phyloP scores from a whole-genome alignment of 2,888 invertebrate genomes.

The Diaperis boleti region DNA sequence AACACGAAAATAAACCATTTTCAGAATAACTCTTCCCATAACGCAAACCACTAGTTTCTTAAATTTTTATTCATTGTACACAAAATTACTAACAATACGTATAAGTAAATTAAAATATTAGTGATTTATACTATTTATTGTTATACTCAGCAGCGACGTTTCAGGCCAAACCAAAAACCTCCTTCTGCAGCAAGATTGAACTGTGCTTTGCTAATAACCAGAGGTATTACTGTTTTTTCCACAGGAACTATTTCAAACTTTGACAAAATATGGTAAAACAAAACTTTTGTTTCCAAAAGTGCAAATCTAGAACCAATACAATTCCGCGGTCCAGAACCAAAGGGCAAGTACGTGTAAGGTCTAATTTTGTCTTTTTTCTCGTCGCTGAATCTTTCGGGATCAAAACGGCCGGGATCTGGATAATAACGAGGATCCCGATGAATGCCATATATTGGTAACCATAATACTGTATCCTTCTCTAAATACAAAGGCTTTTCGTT shows the following conservation, averaged over 20 bases:
- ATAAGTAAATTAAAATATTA: no score
- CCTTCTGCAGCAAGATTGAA: slow-evolving; percentile 62
- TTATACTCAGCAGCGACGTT: no score
- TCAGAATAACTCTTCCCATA: no score
- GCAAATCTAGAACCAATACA: slow-evolving; percentile 61
- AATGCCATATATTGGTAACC: slow-evolving; percentile 67
- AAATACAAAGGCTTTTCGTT: no score
- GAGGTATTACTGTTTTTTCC: slow-evolving; percentile 45
- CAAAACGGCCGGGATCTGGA: slow-evolving; percentile 69
- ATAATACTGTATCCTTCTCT: slow-evolving; percentile 59
- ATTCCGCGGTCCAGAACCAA: slow-evolving; percentile 65
- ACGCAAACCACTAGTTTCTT: no score
- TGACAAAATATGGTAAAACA: slow-evolving; percentile 60
- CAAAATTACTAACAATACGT: no score
- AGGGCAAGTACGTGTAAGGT: slow-evolving; percentile 68
- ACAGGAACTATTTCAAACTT: slow-evolving; percentile 55
- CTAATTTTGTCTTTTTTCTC: slow-evolving; percentile 68
- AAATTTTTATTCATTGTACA: no score
- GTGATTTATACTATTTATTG: no score
- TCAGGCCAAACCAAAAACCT: slow-evolving; percentile 56
- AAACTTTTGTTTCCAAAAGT: slow-evolving; percentile 63
- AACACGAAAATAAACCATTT: no score
- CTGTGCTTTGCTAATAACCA: slow-evolving; percentile 57
- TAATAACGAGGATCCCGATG: slow-evolving; percentile 70
- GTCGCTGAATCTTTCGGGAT: slow-evolving; percentile 69